Percentiles rank a stretch among this genome's conserved stretches.
Conservation (phyloP, 2,888 invertebrate species). For the Druceiella hillmani region DNA sequence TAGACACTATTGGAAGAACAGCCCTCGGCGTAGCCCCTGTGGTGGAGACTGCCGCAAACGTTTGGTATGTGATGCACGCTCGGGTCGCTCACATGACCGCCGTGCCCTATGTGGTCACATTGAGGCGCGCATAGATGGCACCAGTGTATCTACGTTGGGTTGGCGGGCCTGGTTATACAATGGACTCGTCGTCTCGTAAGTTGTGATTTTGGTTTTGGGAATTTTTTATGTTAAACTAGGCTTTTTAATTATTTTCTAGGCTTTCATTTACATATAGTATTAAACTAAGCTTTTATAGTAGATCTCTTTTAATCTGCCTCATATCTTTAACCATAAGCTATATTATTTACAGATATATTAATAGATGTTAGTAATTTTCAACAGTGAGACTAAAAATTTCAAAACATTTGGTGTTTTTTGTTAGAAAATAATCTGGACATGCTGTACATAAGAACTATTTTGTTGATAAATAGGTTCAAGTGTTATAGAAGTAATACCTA, state of each 20-base stretch:
- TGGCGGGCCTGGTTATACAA: slow-evolving; percentile 89
- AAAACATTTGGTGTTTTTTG: too few species aligned
- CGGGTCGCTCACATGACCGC: slow-evolving; percentile 82
- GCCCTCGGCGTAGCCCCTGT: slow-evolving; percentile 75
- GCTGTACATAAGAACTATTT: too few species aligned
- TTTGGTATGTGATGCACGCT: slow-evolving; percentile 79
- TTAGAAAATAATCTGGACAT: too few species aligned
- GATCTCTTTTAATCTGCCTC: too few species aligned
- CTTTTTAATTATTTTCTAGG: background rate
- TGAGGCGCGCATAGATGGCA: slow-evolving; percentile 77
- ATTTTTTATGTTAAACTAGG: background rate
- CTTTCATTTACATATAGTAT: background rate
- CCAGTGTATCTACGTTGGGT: slow-evolving; percentile 59
- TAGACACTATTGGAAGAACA: slow-evolving; percentile 87
- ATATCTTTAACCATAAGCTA: too few species aligned
- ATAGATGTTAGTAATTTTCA: too few species aligned
- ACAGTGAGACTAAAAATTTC: too few species aligned
- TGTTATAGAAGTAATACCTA: too few species aligned
- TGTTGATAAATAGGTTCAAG: too few species aligned
- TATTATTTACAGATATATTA: too few species aligned
- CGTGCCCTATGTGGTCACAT: slow-evolving; percentile 76
- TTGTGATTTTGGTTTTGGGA: too few species aligned
- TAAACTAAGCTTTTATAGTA: too few species aligned
- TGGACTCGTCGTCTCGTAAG: slow-evolving; percentile 83
- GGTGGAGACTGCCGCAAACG: slow-evolving; percentile 83